These are phyloP conservation scores for Toxostoma redivivum DNA, from an alignment of 2,113 vertebrate genomes.

Conservation along the genomic window DNA sequence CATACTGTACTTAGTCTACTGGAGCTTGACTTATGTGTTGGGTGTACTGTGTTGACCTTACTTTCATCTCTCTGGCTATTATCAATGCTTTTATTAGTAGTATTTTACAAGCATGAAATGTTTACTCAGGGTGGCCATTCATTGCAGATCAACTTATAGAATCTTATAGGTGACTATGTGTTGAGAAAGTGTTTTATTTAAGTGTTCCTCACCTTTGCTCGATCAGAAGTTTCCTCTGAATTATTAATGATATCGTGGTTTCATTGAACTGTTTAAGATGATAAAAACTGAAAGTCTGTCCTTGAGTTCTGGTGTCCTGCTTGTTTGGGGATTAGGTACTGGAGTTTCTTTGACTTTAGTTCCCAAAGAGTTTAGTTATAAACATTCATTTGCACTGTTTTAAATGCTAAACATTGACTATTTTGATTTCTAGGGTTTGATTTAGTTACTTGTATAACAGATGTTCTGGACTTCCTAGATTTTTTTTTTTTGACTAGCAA, in stretches of 20 bases:
- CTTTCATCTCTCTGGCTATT: not conserved
- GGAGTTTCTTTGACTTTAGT: not conserved
- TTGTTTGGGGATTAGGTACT: not conserved
- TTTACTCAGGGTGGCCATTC: not conserved
- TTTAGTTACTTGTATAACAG: not conserved
- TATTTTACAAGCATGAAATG: not conserved
- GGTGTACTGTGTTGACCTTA: not conserved
- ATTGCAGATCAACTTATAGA: not conserved
- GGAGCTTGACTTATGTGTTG: not conserved
- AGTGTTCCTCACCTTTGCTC: not conserved
- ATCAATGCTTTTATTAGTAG: not conserved
- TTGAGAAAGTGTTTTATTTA: not conserved
- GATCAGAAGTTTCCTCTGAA: not conserved
- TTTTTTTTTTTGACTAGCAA: not conserved
- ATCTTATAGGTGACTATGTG: not conserved
- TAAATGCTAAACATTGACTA: not conserved
- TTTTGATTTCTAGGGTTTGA: not conserved
- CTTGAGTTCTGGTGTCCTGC: not conserved
- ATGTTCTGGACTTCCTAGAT: not conserved
- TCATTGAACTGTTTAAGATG: not conserved
- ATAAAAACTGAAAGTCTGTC: not conserved
- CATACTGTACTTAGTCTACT: not conserved
- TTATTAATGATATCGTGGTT: not conserved
- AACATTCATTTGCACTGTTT: not conserved
- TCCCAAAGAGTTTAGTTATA: not conserved